Conservation (phyloP, 2,888 invertebrate species). For the Metalampra italica region DNA sequence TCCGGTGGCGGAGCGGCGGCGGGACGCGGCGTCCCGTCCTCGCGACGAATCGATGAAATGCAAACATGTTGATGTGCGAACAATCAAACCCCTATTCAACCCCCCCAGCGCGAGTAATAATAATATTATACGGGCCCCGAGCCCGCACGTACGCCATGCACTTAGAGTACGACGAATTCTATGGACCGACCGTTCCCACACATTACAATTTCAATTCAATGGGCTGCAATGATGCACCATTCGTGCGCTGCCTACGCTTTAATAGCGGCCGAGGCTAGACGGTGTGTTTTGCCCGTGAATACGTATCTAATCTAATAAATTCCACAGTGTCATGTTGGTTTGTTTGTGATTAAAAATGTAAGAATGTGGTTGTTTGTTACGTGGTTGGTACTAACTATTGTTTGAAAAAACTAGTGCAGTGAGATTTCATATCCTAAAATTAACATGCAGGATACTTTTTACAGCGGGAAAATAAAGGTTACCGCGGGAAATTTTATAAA, state of each 20-base stretch:
- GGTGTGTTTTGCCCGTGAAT: neutral
- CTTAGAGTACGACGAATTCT: conserved; percentile 19
- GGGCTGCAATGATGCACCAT: neutral
- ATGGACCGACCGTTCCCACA: conserved; percentile 30
- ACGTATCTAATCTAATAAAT: no score
- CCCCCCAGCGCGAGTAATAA: conserved; percentile 61
- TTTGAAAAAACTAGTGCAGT: no score
- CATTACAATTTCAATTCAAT: conserved; percentile 4
- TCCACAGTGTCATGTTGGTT: no score
- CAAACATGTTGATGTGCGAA: conserved; percentile 73
- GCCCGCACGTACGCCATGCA: neutral
- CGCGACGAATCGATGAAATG: conserved; percentile 71
- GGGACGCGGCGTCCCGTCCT: conserved; percentile 15
- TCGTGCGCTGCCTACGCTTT: neutral
- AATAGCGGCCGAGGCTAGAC: neutral
- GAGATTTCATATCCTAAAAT: no score
- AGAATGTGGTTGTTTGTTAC: no score
- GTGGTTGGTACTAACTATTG: no score
- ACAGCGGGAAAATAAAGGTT: no score
- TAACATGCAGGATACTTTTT: no score
- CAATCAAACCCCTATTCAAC: conserved; percentile 64
- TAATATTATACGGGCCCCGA: conserved; percentile 35
- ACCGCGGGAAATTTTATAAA: no score
- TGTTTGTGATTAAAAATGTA: no score
- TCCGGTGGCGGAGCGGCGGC: conserved; percentile 26